phyloP scores from a whole-genome alignment of 2,888 invertebrate genomes.

The Drosophila affinis region DNA sequence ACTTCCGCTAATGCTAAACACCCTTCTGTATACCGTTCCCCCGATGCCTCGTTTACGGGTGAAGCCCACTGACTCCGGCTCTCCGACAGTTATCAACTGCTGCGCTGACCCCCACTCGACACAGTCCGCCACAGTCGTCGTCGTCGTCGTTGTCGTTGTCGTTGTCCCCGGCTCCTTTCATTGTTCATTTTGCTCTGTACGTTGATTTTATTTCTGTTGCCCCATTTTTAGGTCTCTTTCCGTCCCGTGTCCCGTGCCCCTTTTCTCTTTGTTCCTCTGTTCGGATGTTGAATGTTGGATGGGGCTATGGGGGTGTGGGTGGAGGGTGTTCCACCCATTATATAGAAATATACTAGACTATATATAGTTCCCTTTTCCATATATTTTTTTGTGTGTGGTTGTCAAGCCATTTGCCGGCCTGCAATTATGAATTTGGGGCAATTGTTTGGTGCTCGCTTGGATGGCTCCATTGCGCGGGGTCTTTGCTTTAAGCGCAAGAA shows the following conservation, averaged over 20 bases:
- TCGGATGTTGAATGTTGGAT: background rate
- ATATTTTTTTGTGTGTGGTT: constrained; percentile 31
- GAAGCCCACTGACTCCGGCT: constrained; percentile 36
- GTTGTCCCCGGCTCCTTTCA: constrained; percentile 34
- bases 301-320: background rate
- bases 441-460: constrained; percentile 55
- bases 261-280: background rate
- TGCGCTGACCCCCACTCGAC: constrained; percentile 40
- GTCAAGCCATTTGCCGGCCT: constrained; percentile 63
- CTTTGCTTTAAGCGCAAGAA: constrained; percentile 31
- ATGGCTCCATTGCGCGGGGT: constrained; percentile 36
- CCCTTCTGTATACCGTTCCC: constrained; percentile 2
- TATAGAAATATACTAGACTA: background rate
- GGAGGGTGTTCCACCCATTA: constrained; percentile 9
- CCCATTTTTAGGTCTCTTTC: constrained; percentile 48
- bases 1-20: constrained; percentile 55
- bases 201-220: constrained; percentile 43
- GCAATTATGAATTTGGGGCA: constrained; percentile 74
- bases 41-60: background rate
- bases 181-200: constrained; percentile 54
- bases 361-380: background rate
- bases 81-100: constrained; percentile 48
- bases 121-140: constrained; percentile 38
- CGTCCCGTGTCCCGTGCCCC: background rate
- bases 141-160: background rate